Conservation (phyloP, 64 coral and sea anemone genomes). For the Dendrophyllia cribrosa region DNA sequence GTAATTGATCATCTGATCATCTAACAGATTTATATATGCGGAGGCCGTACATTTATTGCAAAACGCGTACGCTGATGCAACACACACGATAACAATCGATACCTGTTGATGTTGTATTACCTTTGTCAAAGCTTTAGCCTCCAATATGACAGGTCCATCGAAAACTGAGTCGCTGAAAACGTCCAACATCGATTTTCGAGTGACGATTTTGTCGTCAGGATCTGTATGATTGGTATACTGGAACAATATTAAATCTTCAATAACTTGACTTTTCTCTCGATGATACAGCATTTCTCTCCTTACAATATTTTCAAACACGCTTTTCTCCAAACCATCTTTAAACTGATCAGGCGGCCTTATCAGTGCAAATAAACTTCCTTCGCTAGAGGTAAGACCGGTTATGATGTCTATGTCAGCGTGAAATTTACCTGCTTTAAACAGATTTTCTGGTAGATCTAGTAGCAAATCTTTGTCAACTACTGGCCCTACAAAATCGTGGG, state of each 20-base stretch:
- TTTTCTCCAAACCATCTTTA: not conserved
- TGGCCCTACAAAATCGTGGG: not conserved
- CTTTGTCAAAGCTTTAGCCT: not conserved
- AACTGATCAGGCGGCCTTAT: not conserved
- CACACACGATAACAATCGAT: too few species aligned
- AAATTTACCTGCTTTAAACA: not conserved
- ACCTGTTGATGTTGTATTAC: not conserved
- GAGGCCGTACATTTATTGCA: too few species aligned
- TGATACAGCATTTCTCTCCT: not conserved
- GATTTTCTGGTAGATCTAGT: not conserved
- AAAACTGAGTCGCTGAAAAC: not conserved
- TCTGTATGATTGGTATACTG: not conserved
- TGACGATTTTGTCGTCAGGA: too few species aligned
- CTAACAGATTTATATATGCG: too few species aligned
- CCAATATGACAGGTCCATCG: not conserved
- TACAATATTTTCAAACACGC: too few species aligned
- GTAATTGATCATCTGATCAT: too few species aligned
- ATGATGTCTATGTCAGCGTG: not conserved
- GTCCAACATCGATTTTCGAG: not conserved
- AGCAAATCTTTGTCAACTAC: constrained; percentile 2
- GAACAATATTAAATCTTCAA: not conserved
- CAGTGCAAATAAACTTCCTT: not conserved
- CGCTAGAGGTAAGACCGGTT: constrained; percentile 9
- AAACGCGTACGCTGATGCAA: too few species aligned
- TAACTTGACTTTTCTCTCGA: not conserved